Percentiles rank a stretch among this genome's conserved stretches.
These are phyloP conservation scores for Coelopa frigida DNA, from an alignment of 1,140 invertebrate genomes.

Conservation along the genomic window DNA sequence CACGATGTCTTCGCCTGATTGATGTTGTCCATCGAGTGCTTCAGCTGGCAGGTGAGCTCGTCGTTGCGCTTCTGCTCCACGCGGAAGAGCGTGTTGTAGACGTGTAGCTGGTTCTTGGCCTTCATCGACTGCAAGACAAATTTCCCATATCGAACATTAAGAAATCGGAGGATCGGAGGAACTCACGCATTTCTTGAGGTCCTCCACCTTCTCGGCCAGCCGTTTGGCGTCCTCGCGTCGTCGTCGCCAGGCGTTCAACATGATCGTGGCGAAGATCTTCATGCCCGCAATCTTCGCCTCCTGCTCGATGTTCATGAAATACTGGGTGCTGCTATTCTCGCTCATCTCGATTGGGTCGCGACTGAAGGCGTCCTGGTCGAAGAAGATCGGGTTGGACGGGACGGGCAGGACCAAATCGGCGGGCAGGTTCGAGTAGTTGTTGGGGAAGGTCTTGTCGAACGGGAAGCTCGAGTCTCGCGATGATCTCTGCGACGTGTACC, in stretches of 20 bases:
- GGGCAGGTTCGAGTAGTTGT: no score
- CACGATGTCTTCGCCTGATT: conserved; percentile 17
- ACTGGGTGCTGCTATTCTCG: no score
- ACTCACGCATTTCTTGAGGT: conserved; percentile 20
- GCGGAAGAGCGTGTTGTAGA: conserved; percentile 23
- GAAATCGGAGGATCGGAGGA: neutral
- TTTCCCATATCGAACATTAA: neutral
- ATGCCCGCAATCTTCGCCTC: conserved; percentile 15
- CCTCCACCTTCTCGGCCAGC: conserved; percentile 17
- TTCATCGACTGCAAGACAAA: conserved; percentile 19
- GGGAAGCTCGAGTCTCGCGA: no score
- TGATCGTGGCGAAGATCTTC: conserved; percentile 24
- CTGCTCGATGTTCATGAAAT: neutral
- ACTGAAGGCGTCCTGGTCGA: conserved; percentile 4
- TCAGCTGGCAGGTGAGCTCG: conserved; percentile 26
- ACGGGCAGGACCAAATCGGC: no score
- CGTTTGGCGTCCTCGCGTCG: conserved; percentile 22
- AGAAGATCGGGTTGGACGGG: no score
- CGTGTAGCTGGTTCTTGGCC: conserved; percentile 26
- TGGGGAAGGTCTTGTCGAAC: no score
- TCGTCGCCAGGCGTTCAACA: conserved; percentile 31
- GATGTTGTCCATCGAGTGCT: conserved; percentile 17
- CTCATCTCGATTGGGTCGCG: no score
- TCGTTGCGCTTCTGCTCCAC: conserved; percentile 29
- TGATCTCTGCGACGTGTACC: no score